Base-by-base conservation (phyloP, 2,888 invertebrate species). In the Euphydryas editha region DNA sequence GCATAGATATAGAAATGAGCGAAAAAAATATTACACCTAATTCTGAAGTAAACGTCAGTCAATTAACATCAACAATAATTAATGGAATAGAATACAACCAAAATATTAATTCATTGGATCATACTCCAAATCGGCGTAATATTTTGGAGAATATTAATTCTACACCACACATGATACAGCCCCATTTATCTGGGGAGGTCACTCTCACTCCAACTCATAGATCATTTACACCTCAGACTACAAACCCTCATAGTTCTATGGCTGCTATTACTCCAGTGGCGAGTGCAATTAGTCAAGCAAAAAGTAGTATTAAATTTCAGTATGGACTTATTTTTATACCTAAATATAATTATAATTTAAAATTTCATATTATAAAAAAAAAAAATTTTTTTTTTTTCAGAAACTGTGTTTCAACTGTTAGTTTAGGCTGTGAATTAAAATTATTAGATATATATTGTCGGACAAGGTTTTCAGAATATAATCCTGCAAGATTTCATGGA, bases 401-500 rank as follows among this genome's bases (percentile, higher is more conserved):
- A 80, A 97, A 97, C 81, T 96, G 97, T 80, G 97, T 97, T 0
- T 95, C 96, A 24, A 97, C 97, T 7, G 96, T 97, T 0, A 95
- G 95, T 77, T 89, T 97, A 69, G 95, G 95, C 18, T 95, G 96
- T 81, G 94, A 95, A 79, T 85, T 97, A 65, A 94, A 96, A 78
- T 87, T 97, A 42, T 93, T 95, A 76, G 94, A 94, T 67, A 96
- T 97, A 65, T 97, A 97, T 81, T 95, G 95, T 69, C 94, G 96
- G 60, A 97, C 97, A 4, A 93, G 97, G 72, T 97, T 96, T 84
- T 96, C 97, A 0, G 97, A 97, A 84, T 97, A 97, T 76, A 96
- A 96, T 79, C 97, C 97, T 10, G 94, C 95, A 7, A 92, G 97
- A 73, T 97, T 97, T 81, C 95, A 96, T 78, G 97, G 97, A 13